Percentiles rank a stretch among this genome's conserved stretches.
These are phyloP conservation scores for Ifrita kowaldi DNA, from an alignment of 2,113 vertebrate species.

Conservation along the genomic window DNA sequence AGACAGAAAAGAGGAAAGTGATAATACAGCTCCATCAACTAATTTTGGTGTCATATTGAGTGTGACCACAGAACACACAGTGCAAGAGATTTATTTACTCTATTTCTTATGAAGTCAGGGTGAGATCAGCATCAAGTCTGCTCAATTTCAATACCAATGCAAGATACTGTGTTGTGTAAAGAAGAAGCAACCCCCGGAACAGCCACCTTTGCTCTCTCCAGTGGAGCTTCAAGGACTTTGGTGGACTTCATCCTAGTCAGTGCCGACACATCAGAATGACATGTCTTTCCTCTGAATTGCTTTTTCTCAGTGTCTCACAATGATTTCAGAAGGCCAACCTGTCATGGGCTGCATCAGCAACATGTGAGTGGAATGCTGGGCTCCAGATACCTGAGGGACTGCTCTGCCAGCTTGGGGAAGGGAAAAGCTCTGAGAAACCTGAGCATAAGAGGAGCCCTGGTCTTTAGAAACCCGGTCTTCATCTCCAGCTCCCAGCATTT, in stretches of 20 bases:
- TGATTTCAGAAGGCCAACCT: neutral
- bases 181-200: neutral
- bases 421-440: neutral
- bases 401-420: neutral
- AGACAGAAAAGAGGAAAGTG: neutral
- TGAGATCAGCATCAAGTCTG: neutral
- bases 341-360: neutral
- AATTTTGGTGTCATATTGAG: neutral
- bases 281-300: neutral
- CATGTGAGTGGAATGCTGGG: fast-evolving
- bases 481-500: neutral
- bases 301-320: neutral
- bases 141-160: neutral
- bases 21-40: neutral
- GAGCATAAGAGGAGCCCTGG: neutral
- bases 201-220: neutral
- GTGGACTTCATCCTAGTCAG: neutral
- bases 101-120: neutral
- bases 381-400: neutral
- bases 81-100: neutral
- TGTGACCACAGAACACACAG: neutral
- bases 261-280: fast-evolving
- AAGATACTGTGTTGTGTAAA: neutral
- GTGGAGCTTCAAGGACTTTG: neutral
- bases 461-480: neutral